These are phyloP conservation scores for Cyclophora albipunctata DNA, from an alignment of 2,888 invertebrate genomes.

Conservation along the genomic window DNA sequence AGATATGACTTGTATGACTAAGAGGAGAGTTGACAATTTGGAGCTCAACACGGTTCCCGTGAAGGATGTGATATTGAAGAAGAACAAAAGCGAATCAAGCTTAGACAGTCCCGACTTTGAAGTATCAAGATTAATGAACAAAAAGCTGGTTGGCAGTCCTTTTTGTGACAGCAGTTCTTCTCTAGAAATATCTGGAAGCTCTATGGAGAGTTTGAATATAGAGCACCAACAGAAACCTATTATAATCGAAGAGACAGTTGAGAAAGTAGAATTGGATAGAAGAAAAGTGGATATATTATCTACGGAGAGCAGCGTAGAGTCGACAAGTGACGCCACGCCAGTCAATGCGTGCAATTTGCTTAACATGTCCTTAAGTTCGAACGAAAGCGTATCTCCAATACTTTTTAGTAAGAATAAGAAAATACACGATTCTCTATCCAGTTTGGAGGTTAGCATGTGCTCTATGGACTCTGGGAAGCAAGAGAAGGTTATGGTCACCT, in stretches of 20 bases:
- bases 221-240: slow-evolving; percentile 36
- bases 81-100: slow-evolving; percentile 69
- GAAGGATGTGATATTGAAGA: slow-evolving; percentile 63
- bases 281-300: slow-evolving; percentile 48
- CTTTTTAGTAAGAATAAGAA: slow-evolving; percentile 60
- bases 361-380: slow-evolving; percentile 64
- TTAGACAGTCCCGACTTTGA: slow-evolving; percentile 71
- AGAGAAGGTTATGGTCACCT: slow-evolving; percentile 60
- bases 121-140: slow-evolving; percentile 67
- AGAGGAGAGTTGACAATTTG: slow-evolving; percentile 26
- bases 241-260: slow-evolving; percentile 33
- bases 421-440: slow-evolving; percentile 63
- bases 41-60: slow-evolving; percentile 3
- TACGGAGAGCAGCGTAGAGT: slow-evolving; percentile 60
- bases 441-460: slow-evolving; percentile 68
- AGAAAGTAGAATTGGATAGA: slow-evolving; percentile 45
- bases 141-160: slow-evolving; percentile 46
- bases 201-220: slow-evolving; percentile 61
- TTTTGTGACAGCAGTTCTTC: slow-evolving; percentile 67
- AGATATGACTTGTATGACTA: slow-evolving; percentile 35
- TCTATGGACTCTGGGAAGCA: slow-evolving; percentile 62
- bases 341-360: slow-evolving; percentile 47
- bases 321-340: slow-evolving; percentile 58
- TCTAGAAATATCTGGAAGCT: slow-evolving; percentile 66
- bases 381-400: slow-evolving; percentile 67